These are phyloP conservation scores for Thunnus albacares DNA, from an alignment of 2,797 vertebrate species.

Conservation along the genomic window DNA sequence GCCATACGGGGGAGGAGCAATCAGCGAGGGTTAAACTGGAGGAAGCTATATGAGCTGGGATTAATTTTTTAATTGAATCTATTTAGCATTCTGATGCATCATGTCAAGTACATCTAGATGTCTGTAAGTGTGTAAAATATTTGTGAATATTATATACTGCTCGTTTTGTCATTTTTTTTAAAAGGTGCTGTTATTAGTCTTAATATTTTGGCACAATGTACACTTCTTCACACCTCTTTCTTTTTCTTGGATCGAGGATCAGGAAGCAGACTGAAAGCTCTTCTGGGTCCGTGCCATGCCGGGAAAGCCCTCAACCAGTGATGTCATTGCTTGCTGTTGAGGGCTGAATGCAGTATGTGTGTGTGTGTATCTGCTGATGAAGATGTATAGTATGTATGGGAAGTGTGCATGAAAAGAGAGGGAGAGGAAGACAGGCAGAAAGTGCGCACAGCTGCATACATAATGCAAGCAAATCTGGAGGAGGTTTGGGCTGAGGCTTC, in stretches of 20 bases:
- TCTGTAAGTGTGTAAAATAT: not conserved
- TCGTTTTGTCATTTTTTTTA: not conserved
- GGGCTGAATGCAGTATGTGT: slow-evolving; percentile 35
- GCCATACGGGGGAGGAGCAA: slow-evolving; percentile 30
- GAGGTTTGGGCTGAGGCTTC: slow-evolving; percentile 10
- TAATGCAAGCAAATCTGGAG: slow-evolving; percentile 44
- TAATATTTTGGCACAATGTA: not conserved
- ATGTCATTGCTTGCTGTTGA: slow-evolving; percentile 49
- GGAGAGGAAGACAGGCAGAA: not conserved
- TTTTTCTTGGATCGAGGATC: not conserved
- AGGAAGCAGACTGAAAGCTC: slow-evolving; percentile 29
- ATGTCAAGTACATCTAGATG: not conserved
- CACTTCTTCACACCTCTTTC: not conserved
- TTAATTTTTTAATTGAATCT: not conserved
- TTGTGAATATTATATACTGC: not conserved
- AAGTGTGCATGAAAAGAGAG: slow-evolving; percentile 7
- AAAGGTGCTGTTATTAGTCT: too few relatives aligned
- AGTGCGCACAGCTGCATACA: slow-evolving; percentile 39
- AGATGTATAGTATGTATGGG: not conserved
- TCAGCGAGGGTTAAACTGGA: slow-evolving; percentile 35
- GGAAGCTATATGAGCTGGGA: not conserved
- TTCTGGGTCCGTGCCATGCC: slow-evolving; percentile 46
- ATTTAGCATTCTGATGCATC: not conserved
- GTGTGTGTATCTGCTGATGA: slow-evolving; percentile 5
- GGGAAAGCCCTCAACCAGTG: slow-evolving; percentile 49